Evolutionary conservation across 1,140 invertebrate genomes (phyloP).

Genomic region (Brachionus angularis): DNA sequence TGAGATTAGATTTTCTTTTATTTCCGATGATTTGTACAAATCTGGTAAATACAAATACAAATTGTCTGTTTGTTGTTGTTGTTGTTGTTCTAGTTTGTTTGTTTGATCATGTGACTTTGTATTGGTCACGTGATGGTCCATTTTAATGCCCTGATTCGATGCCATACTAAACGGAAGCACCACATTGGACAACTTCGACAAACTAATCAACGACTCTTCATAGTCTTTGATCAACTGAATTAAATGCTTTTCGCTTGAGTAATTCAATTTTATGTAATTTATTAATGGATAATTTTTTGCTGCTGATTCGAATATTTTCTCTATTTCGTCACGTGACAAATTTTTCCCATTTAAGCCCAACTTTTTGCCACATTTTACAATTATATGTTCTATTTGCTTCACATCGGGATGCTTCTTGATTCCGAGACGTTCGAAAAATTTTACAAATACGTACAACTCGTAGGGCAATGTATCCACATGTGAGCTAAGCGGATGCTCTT

Average conservation of each 20-base stretch:
- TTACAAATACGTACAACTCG: conserved; percentile 26
- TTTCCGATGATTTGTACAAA: conserved; percentile 25
- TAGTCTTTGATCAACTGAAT: conserved; percentile 33
- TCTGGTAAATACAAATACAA: conserved; percentile 30
- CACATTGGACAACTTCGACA: too few species aligned
- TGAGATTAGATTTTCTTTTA: conserved; percentile 37
- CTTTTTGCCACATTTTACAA: conserved; percentile 30
- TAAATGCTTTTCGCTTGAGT: conserved; percentile 9
- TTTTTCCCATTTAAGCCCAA: background rate
- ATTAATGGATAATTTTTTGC: conserved; percentile 42
- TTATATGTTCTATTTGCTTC: conserved; percentile 19
- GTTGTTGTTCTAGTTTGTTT: background rate
- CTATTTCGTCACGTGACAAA: too few species aligned
- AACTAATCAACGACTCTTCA: conserved; percentile 32
- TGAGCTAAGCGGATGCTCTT: conserved; percentile 20
- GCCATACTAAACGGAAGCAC: too few species aligned
- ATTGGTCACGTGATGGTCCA: too few species aligned
- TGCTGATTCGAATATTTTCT: conserved; percentile 20
- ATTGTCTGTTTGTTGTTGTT: background rate
- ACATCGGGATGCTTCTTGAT: conserved; percentile 17
- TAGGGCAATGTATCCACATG: conserved; percentile 28
- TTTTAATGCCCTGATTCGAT: too few species aligned
- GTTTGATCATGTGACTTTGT: too few species aligned
- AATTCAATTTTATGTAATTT: conserved; percentile 31
- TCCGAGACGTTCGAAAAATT: conserved; percentile 42